Percentiles rank a stretch among this genome's conserved stretches.
phyloP scores from a whole-genome alignment of 2,888 invertebrate species.

The Sphaerophoria rueppellii region DNA sequence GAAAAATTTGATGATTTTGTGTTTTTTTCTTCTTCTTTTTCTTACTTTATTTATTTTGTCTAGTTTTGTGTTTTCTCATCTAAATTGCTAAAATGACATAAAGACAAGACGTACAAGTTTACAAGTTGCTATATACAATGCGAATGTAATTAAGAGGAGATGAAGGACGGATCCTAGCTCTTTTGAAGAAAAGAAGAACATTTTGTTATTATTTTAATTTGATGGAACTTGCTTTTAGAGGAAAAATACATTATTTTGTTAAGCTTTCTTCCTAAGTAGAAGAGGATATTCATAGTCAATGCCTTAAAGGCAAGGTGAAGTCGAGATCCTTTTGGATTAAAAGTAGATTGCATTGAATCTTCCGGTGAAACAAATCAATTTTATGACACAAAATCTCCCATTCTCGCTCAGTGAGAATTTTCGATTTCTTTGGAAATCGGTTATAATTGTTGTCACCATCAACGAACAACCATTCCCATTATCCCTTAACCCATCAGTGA shows the following conservation, averaged over 20 bases:
- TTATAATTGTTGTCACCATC: not conserved
- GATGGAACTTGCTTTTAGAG: no score
- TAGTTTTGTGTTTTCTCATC: slow-evolving; percentile 20
- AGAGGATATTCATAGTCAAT: no score
- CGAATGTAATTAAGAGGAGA: not conserved
- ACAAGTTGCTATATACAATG: not conserved
- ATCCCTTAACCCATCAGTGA: not conserved
- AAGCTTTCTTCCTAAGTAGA: no score
- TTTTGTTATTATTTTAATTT: not conserved
- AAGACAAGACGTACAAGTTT: not conserved
- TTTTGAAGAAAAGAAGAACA: not conserved
- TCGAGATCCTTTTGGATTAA: no score
- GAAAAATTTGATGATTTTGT: slow-evolving; percentile 49
- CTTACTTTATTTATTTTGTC: not conserved
- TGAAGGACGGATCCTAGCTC: not conserved
- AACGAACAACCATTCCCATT: not conserved
- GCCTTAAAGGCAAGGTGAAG: no score
- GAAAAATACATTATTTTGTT: no score
- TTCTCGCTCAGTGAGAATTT: not conserved
- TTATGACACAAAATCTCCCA: not conserved
- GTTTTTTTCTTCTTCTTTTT: slow-evolving; percentile 1
- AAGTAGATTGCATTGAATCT: no score
- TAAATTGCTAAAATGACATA: slow-evolving; percentile 43
- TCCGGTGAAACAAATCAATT: not conserved
- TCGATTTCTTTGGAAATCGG: not conserved